These are phyloP conservation scores for Ennomos erosarius DNA, from an alignment of 2,888 invertebrate species.

Conservation along the genomic window DNA sequence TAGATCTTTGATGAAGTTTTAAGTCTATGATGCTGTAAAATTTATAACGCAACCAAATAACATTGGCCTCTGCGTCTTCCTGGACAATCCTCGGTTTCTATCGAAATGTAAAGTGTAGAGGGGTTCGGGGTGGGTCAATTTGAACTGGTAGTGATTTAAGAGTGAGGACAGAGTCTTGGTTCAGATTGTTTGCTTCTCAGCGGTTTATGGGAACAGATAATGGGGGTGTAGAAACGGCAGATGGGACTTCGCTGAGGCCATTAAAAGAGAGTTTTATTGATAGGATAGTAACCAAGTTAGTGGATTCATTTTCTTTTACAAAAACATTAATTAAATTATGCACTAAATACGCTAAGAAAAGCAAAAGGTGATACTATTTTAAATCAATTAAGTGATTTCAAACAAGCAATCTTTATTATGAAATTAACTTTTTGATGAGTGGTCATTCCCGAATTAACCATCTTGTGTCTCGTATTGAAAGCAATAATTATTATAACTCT, in stretches of 20 bases:
- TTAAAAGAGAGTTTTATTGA: constrained; percentile 41
- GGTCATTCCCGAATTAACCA: too few relatives aligned
- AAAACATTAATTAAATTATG: too few relatives aligned
- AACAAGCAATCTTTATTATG: too few relatives aligned
- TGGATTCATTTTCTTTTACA: not conserved
- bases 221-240: constrained; percentile 70
- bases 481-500: too few relatives aligned
- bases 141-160: constrained; percentile 58
- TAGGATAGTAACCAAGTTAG: constrained; percentile 9
- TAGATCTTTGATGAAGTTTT: constrained; percentile 71
- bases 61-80: constrained; percentile 40
- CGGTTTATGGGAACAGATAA: constrained; percentile 77
- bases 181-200: constrained; percentile 73
- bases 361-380: too few relatives aligned
- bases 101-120: constrained; percentile 29
- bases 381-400: too few relatives aligned
- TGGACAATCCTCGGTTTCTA: constrained; percentile 11
- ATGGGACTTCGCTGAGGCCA: constrained; percentile 64
- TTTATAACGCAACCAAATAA: constrained; percentile 54
- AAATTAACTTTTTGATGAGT: too few relatives aligned
- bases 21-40: constrained; percentile 67
- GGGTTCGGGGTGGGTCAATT: constrained; percentile 44
- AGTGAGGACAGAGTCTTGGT: constrained; percentile 62
- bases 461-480: too few relatives aligned
- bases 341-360: too few relatives aligned